Conservation (phyloP, 2,113 vertebrate genomes). For the Talpa occidentalis region DNA sequence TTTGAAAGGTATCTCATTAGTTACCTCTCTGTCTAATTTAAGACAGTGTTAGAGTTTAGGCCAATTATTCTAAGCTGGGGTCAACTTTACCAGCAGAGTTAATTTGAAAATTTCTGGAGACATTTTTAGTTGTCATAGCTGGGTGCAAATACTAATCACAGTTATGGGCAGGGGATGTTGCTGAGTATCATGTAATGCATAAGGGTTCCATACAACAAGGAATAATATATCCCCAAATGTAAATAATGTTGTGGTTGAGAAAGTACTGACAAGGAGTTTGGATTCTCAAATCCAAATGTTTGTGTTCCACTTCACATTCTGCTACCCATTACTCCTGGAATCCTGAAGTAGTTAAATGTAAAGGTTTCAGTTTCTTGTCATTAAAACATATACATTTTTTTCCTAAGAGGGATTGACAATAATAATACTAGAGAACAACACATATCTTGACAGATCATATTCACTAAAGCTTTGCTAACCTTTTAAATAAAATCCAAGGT, state of each 20-base stretch:
- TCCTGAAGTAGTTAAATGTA: not conserved
- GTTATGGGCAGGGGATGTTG: not conserved
- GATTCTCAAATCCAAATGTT: not conserved
- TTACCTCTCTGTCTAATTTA: not conserved
- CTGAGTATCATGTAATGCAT: not conserved
- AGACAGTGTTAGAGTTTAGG: not conserved
- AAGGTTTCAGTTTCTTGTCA: not conserved
- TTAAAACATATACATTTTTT: not conserved
- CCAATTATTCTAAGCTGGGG: not conserved
- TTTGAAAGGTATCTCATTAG: not conserved
- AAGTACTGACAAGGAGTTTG: not conserved
- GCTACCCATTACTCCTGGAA: not conserved
- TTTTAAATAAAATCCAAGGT: not conserved
- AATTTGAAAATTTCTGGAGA: not conserved
- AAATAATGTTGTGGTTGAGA: not conserved
- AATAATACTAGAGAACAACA: not conserved
- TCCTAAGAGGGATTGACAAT: too few relatives aligned
- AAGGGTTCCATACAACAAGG: not conserved
- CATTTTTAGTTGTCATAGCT: not conserved
- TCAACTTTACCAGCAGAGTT: not conserved
- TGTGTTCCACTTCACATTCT: not conserved
- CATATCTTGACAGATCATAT: not conserved
- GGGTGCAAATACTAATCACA: not conserved
- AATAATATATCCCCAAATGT: not conserved
- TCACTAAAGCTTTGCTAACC: not conserved